Evolutionary conservation across 2,888 invertebrate genomes (phyloP).

Genomic region (Galeruca laticollis): DNA sequence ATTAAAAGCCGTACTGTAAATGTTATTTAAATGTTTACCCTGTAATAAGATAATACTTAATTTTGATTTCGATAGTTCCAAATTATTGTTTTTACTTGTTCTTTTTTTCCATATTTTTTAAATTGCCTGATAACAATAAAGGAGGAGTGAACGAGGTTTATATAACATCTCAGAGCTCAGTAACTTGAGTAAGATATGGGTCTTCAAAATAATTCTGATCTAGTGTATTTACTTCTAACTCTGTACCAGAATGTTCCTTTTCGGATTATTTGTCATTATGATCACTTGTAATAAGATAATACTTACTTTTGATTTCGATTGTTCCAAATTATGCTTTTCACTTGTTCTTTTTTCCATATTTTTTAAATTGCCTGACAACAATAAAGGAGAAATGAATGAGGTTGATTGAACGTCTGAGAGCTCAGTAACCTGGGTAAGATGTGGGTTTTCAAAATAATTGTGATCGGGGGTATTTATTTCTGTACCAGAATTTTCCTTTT

Average conservation of each 20-base stretch:
- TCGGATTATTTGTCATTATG: slow-evolving; percentile 7
- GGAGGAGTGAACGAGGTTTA: slow-evolving; percentile 16
- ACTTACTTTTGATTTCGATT: slow-evolving; percentile 1
- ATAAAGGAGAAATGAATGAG: slow-evolving; percentile 11
- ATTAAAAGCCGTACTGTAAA: too few relatives aligned
- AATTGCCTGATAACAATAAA: not conserved
- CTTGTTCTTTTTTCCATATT: too few relatives aligned
- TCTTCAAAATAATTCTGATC: slow-evolving; percentile 17
- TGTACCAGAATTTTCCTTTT: slow-evolving; percentile 15
- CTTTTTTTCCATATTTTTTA: not conserved
- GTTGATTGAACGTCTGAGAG: slow-evolving; percentile 13
- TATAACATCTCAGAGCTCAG: slow-evolving; percentile 8
- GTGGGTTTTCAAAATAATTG: slow-evolving; percentile 14
- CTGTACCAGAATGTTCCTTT: slow-evolving; percentile 11
- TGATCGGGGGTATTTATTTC: slow-evolving; percentile 1
- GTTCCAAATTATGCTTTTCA: slow-evolving; percentile 16
- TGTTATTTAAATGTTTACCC: slow-evolving; percentile 4
- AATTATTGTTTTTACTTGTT: slow-evolving; percentile 11
- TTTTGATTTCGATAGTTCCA: slow-evolving; percentile 16
- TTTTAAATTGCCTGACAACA: not conserved
- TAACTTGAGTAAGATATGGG: slow-evolving; percentile 12
- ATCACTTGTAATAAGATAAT: slow-evolving; percentile 1
- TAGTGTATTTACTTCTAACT: not conserved
- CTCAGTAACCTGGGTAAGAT: slow-evolving; percentile 15
- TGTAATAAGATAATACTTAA: slow-evolving; percentile 16